Conservation (phyloP, 2,888 invertebrate species). For the Xestia c-nigrum region DNA sequence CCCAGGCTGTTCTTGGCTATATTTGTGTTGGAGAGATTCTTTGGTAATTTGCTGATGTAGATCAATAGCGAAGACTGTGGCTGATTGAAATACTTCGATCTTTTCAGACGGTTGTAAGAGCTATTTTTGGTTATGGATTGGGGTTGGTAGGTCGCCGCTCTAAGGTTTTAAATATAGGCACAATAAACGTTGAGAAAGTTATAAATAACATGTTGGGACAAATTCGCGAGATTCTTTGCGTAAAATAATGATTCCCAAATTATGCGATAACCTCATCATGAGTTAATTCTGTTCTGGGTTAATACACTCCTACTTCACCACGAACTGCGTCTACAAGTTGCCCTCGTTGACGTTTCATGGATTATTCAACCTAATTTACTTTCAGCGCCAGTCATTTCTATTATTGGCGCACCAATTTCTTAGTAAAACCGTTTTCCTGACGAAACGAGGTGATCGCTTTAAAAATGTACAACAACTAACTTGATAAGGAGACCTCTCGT, state of each 20-base stretch:
- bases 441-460: slow-evolving; percentile 48
- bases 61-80: slow-evolving; percentile 51
- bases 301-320: background rate
- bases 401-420: slow-evolving; percentile 55
- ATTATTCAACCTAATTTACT: slow-evolving; percentile 34
- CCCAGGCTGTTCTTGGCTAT: slow-evolving; percentile 54
- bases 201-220: background rate
- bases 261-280: background rate
- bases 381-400: slow-evolving; percentile 40
- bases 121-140: background rate
- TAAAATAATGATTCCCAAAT: background rate
- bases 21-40: slow-evolving; percentile 49
- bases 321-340: background rate
- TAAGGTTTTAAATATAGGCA: background rate
- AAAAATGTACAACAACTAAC: slow-evolving; percentile 61
- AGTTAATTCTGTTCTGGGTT: background rate
- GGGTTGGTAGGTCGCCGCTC: background rate
- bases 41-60: slow-evolving; percentile 62
- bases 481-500: slow-evolving; percentile 56
- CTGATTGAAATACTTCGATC: slow-evolving; percentile 54
- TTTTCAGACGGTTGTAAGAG: slow-evolving; percentile 5
- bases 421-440: slow-evolving; percentile 40
- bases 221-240: background rate
- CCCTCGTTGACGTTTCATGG: background rate
- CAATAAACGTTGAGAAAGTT: background rate